Percentiles rank a stretch among this genome's conserved stretches.
These are phyloP conservation scores for Microcebus ravelobensis DNA, from an alignment of 2,113 vertebrate species.

Conservation along the genomic window DNA sequence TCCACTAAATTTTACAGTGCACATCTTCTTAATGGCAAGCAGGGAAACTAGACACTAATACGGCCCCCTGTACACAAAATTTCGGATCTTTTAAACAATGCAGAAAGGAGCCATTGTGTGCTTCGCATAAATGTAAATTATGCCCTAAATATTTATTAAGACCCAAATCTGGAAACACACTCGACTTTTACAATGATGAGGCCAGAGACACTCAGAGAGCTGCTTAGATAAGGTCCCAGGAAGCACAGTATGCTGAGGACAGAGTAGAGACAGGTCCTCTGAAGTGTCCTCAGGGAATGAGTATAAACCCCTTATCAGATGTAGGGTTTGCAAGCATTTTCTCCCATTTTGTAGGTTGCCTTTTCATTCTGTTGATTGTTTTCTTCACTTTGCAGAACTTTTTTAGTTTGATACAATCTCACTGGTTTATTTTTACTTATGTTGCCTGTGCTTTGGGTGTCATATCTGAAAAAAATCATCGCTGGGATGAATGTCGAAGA, in stretches of 20 bases:
- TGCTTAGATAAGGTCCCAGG: background rate
- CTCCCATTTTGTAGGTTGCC: background rate
- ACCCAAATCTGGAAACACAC: background rate
- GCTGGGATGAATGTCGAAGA: background rate
- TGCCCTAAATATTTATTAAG: constrained; percentile 71
- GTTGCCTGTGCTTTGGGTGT: background rate
- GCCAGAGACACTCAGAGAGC: background rate
- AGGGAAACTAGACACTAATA: constrained; percentile 66
- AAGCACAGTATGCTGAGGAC: accelerated
- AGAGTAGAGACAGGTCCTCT: background rate
- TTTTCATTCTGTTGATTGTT: background rate
- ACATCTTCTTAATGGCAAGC: constrained; percentile 51
- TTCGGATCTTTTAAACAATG: constrained; percentile 58
- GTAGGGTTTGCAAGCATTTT: background rate
- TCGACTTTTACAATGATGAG: background rate
- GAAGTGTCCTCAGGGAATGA: background rate
- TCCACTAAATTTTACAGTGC: constrained; percentile 62
- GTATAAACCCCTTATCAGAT: background rate
- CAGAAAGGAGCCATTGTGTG: constrained; percentile 31
- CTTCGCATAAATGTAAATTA: background rate
- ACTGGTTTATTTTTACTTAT: background rate
- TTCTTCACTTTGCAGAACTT: background rate
- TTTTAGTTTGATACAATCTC: background rate
- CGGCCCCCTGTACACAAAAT: background rate
- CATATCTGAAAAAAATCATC: background rate